Base-by-base conservation (phyloP, 2,113 vertebrate genomes). In the Ariopsis seemanni region DNA sequence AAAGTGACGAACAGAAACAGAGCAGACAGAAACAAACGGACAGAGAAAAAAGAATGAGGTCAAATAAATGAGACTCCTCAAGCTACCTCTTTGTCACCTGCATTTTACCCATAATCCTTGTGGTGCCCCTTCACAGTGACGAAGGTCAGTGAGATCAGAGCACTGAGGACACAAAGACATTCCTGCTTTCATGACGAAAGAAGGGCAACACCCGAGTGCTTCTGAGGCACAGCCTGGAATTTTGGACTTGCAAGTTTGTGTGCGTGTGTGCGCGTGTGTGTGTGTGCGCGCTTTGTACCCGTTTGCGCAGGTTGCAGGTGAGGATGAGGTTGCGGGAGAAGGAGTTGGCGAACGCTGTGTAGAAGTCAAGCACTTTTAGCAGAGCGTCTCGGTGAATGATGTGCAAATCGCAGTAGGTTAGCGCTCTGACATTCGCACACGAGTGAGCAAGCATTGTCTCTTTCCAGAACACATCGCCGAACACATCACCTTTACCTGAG, bases 381-480 rank as follows among this genome's bases (percentile, higher is more conserved):
- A 99, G 91, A 57, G 98, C 97, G 89, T 99, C 98, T 80, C 98
- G 90, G 89, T 96, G 97, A 89, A 99, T 99, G 89, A 99, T 96
- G 88, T 99, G 98, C 71, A 99, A 95, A 92, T 99, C 98, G 60
- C 98, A 99, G 94, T 99, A 99, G 0, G 98, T 99, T 81, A 99
- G 93, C 1, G 98, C 98, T 65, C 98, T 89, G 0, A 99, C 98
- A 3, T 99, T 99, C 81, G 98, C 98, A 69, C 97, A 98, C 0
- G 98, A 97, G 0, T 99, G 98, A 9, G 98, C 98, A 79, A 99
- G 93, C 0, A 96, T 97, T 20, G 96, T 97, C 87, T 99, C 98
- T 86, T 99, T 99, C 98, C 98, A 99, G 92, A 99, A 99, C 89
- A 99, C 97, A 60, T 99, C 98, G 0, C 98, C 98, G 83, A 99